Evolutionary conservation across 64 coral and sea anemone genomes (phyloP).

Genomic region (Stichodactyla mertensii): DNA sequence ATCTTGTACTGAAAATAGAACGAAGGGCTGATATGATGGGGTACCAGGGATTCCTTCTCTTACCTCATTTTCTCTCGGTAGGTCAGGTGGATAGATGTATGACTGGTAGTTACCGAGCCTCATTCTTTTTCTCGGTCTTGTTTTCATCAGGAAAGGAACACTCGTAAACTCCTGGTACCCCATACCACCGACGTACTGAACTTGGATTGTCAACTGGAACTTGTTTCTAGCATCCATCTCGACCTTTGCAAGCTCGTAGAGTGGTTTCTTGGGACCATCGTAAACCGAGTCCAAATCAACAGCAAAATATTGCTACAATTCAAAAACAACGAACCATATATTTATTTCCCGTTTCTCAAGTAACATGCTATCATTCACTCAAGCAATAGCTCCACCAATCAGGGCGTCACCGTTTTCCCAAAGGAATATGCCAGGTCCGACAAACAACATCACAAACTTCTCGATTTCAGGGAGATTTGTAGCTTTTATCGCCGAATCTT

Average conservation of each 20-base stretch:
- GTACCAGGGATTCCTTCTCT: too few species aligned
- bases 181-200: constrained; percentile 39
- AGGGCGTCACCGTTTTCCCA: too few species aligned
- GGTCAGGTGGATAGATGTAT: too few species aligned
- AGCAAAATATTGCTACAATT: constrained; percentile 50
- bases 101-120: not conserved
- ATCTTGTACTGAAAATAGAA: too few species aligned
- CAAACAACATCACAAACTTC: too few species aligned
- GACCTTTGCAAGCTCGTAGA: constrained; percentile 66
- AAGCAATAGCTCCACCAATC: too few species aligned
- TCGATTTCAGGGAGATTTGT: too few species aligned
- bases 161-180: constrained; percentile 59
- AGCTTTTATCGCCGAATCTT: too few species aligned
- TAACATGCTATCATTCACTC: too few species aligned
- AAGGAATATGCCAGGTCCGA: too few species aligned
- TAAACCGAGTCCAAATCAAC: constrained; percentile 71
- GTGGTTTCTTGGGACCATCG: constrained; percentile 42
- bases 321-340: not conserved
- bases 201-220: constrained; percentile 49
- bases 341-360: not conserved
- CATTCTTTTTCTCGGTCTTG: constrained; percentile 14
- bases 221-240: constrained; percentile 55
- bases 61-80: too few species aligned
- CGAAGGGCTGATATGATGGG: too few species aligned
- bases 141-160: constrained; percentile 51